Evolutionary conservation across 1,140 invertebrate genomes (phyloP), one percentile per base, ranked within the genome.

Genomic region (Melanaphis sacchari): DNA sequence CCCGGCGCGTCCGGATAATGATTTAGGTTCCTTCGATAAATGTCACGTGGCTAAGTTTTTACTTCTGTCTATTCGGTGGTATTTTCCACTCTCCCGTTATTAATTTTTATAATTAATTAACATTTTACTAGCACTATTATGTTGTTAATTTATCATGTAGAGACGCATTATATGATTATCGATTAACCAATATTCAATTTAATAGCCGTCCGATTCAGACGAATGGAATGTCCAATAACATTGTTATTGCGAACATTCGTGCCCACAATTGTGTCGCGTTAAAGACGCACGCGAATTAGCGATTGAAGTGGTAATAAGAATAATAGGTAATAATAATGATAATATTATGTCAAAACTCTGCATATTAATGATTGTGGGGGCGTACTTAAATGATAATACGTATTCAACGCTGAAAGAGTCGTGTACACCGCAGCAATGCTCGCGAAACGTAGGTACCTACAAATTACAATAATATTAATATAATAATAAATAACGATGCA

Each of bases 171-270:
- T 90, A 59, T 11, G 40, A 90, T 90, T 90, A 22, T 31, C 41
- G 41, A 85, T 76, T 76, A 76, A 76, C 59, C 59, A 76, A 76
- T n/a, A 76, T 76, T n/a, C 59, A n/a, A 76, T 76, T 76, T 76
- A 76, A 76, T 76, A 76, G 59, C 59, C 59, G 59, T 76, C 31
- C 31, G n/a, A 76, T 76, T 76, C 59, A 76, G 59, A 21, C 31
- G 59, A n/a, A n/a, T 76, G 59, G 59, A 76, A 76, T 76, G 59
- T 76, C 18, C 59, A 76, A 76, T 15, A n/a, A n/a, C 59, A 76
- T n/a, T n/a, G 59, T 18, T 76, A 36, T 76, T 76, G 59, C 15
- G 5, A 76, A 6, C 59, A n/a, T n/a, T 6, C 59, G n/a, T 76
- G 15, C 31, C 59, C 15, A 15, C 5, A 36, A 66, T 31, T 31